phyloP scores from a whole-genome alignment of 2,113 vertebrate genomes.

The Serilophus lunatus region DNA sequence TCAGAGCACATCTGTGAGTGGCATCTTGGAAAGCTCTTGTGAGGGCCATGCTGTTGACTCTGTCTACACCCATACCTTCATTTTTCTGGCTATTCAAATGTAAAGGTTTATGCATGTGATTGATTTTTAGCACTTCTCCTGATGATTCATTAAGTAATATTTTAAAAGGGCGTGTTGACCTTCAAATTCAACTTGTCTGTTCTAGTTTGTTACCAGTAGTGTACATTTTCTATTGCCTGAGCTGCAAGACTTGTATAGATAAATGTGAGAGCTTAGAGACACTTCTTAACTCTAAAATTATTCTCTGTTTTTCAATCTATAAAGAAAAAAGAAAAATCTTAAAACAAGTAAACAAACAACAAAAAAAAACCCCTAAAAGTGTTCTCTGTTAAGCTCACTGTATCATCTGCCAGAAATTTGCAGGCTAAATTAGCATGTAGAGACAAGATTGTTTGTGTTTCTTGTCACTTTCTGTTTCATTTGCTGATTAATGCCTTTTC shows the following conservation, averaged over 20 bases:
- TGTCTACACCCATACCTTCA: rapidly evolving
- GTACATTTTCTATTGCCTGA: neutral
- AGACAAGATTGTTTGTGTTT: neutral
- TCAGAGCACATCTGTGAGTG: neutral
- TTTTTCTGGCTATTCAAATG: neutral
- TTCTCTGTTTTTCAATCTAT: neutral
- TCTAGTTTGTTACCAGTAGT: neutral
- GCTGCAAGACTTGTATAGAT: neutral
- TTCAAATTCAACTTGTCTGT: neutral
- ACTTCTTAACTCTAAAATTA: neutral
- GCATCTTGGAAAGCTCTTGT: neutral
- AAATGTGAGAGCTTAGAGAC: neutral
- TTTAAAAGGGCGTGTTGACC: neutral
- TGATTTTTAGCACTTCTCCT: neutral
- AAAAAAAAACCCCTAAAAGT: neutral
- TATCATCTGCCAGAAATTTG: neutral
- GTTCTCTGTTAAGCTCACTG: neutral
- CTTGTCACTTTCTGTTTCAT: neutral
- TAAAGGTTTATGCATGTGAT: neutral
- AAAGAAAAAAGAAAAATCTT: neutral
- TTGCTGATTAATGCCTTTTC: neutral
- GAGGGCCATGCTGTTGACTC: neutral
- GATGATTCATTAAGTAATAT: neutral
- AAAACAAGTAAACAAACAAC: neutral
- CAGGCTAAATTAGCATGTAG: neutral